Percentiles rank a stretch among this genome's conserved stretches.
These are phyloP conservation scores for Phenganax stokvisi DNA, from an alignment of 92 coral and sea anemone species.

Conservation along the genomic window DNA sequence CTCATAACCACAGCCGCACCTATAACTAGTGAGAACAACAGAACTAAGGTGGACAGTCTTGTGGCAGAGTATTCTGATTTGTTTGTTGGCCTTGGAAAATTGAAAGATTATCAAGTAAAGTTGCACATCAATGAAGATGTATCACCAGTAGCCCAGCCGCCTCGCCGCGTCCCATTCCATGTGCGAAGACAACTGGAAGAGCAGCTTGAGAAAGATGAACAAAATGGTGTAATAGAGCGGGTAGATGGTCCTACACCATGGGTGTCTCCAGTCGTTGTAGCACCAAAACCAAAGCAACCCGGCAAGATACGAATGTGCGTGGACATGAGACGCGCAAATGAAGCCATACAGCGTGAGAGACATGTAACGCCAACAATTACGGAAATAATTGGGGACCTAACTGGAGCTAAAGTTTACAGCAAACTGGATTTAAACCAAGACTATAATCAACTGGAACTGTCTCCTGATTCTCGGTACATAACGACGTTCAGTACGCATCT, in stretches of 20 bases:
- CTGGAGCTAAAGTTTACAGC: no score
- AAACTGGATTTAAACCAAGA: no score
- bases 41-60: no score
- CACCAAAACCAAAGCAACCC: background rate
- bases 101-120: conserved; percentile 28
- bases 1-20: no score
- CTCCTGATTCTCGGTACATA: conserved; percentile 39
- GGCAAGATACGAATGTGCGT: no score
- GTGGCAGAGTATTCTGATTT: background rate
- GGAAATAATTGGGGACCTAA: conserved; percentile 3
- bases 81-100: conserved; percentile 10
- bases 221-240: conserved; percentile 20
- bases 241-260: conserved; percentile 15
- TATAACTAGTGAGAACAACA: no score
- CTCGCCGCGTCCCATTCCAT: conserved; percentile 13
- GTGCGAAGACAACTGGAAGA: conserved; percentile 31
- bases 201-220: conserved; percentile 11
- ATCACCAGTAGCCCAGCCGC: conserved; percentile 25
- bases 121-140: conserved; percentile 21
- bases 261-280: conserved; percentile 14
- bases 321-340: background rate
- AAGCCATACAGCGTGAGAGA: conserved; percentile 22
- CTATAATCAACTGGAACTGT: background rate
- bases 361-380: conserved; percentile 34
- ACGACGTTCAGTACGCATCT: conserved; percentile 29